A percentile compares a stretch with the other conserved stretches of the same genome.
Evolutionary conservation across 2,113 vertebrate species (phyloP).

Genomic region (Pantherophis guttatus): DNA sequence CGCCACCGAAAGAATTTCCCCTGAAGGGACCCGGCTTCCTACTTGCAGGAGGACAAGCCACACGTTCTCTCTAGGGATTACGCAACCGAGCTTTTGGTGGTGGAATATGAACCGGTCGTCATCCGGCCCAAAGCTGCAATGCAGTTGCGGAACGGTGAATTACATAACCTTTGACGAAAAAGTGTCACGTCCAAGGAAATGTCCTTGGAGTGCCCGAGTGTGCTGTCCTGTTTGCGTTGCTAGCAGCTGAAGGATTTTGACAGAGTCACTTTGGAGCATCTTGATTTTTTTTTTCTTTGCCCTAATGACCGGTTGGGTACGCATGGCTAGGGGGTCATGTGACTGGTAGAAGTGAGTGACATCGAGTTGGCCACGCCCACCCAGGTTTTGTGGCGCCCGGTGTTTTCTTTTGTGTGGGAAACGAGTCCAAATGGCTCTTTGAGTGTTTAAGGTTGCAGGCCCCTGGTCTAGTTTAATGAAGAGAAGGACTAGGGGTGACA

Average conservation of each 20-base stretch:
- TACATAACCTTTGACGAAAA: conserved; percentile 41
- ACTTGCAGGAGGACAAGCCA: not conserved
- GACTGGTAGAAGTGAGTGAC: too few relatives aligned
- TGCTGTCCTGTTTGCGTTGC: conserved; percentile 30
- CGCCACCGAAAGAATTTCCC: not conserved
- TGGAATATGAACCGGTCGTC: conserved; percentile 39
- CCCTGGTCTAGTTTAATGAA: too few relatives aligned
- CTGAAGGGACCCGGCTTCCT: not conserved
- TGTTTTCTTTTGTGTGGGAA: too few relatives aligned
- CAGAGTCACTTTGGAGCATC: conserved; percentile 13
- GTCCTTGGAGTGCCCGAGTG: conserved; percentile 18
- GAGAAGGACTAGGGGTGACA: too few relatives aligned
- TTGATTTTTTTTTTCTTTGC: not conserved
- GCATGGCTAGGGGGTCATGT: too few relatives aligned
- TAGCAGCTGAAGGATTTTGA: conserved; percentile 29
- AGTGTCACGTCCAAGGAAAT: conserved; percentile 38
- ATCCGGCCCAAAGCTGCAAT: conserved; percentile 44
- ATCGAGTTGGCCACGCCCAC: too few relatives aligned
- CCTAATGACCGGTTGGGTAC: too few relatives aligned
- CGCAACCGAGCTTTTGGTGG: conserved; percentile 8
- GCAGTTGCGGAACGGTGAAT: conserved; percentile 29
- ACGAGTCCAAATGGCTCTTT: too few relatives aligned
- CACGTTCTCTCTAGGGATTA: not conserved
- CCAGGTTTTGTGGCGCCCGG: too few relatives aligned
- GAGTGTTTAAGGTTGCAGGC: too few relatives aligned